Percentiles rank a stretch among this genome's conserved stretches.
phyloP scores from a whole-genome alignment of 2,888 invertebrate genomes.

The Drosophila rubida region DNA sequence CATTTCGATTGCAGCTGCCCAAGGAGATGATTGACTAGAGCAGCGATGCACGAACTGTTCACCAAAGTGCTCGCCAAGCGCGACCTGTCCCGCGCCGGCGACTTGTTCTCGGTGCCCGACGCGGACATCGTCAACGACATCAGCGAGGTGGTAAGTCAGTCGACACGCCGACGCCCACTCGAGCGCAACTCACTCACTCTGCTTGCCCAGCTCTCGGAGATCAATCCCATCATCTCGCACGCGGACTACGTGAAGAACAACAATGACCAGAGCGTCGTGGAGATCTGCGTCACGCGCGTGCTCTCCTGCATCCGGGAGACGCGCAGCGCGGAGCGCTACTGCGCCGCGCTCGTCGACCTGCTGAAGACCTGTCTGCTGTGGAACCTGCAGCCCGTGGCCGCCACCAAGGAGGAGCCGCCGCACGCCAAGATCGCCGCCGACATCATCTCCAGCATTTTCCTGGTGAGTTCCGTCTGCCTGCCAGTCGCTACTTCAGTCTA shows the following conservation, averaged over 20 bases:
- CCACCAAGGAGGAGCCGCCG: conserved; percentile 94
- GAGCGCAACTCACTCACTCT: neutral
- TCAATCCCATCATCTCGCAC: conserved; percentile 92
- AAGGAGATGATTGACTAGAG: conserved; percentile 57
- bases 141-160: conserved; percentile 90
- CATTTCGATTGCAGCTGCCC: conserved; percentile 48
- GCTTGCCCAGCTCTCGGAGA: conserved; percentile 87
- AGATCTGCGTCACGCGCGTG: conserved; percentile 96
- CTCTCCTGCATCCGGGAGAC: conserved; percentile 96
- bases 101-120: conserved; percentile 95
- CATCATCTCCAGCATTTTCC: conserved; percentile 96
- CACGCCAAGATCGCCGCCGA: conserved; percentile 98
- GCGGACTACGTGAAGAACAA: conserved; percentile 93
- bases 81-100: conserved; percentile 95
- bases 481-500: too few relatives aligned
- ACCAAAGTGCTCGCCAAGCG: conserved; percentile 95
- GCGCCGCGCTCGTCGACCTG: conserved; percentile 92
- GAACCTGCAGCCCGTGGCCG: conserved; percentile 90
- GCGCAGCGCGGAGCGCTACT: conserved; percentile 92
- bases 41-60: conserved; percentile 94
- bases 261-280: conserved; percentile 97
- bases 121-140: conserved; percentile 93
- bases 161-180: neutral
- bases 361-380: conserved; percentile 95
- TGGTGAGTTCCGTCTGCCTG: conserved; percentile 87